A percentile compares a stretch with the other conserved stretches of the same genome.
phyloP scores from a whole-genome alignment of 2,888 invertebrate species.

The Hypomecis punctinalis region DNA sequence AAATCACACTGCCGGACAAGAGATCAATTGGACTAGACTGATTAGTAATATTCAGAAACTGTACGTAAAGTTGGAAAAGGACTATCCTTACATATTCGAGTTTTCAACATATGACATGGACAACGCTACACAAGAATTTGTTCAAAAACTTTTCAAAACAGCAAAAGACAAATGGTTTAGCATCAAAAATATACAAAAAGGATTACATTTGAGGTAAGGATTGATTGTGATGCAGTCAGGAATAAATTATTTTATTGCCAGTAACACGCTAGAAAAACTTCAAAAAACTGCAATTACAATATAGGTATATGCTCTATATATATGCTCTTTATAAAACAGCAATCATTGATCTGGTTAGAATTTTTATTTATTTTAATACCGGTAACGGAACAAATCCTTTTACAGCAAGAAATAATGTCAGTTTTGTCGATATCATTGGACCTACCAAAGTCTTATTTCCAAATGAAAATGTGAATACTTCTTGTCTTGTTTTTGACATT shows the following conservation, averaged over 20 bases:
- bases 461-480: no score
- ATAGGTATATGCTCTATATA: no score
- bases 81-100: conserved; percentile 73
- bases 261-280: no score
- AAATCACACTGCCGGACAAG: conserved; percentile 49
- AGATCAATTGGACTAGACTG: conserved; percentile 68
- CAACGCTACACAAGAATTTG: conserved; percentile 40
- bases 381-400: no score
- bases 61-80: conserved; percentile 61
- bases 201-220: conserved; percentile 65
- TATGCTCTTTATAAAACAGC: no score
- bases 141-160: conserved; percentile 48
- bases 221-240: neutral
- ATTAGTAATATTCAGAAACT: conserved; percentile 66
- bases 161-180: conserved; percentile 71
- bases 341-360: no score
- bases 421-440: no score
- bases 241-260: neutral
- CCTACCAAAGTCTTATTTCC: no score
- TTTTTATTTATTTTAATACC: no score
- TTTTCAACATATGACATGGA: conserved; percentile 68
- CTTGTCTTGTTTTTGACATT: no score
- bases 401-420: no score
- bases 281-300: no score
- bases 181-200: conserved; percentile 55